These are phyloP conservation scores for Agelastica alni DNA, from an alignment of 2,888 invertebrate genomes.

Conservation along the genomic window DNA sequence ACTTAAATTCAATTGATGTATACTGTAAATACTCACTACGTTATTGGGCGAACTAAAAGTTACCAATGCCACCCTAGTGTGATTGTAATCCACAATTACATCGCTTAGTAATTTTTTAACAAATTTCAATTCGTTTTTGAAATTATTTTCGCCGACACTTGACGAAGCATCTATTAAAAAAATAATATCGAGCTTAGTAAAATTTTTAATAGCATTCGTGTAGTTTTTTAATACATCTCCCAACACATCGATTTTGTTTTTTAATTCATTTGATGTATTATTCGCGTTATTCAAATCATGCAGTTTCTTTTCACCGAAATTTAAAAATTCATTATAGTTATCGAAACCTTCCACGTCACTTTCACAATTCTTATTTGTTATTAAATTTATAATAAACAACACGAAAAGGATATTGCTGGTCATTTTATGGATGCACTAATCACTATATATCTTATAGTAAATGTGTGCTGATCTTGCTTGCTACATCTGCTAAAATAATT, in stretches of 20 bases:
- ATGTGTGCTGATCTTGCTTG: background rate
- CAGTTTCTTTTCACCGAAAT: slow-evolving; percentile 52
- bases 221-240: slow-evolving; percentile 62
- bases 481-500: background rate
- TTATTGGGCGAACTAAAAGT: slow-evolving; percentile 66
- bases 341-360: background rate
- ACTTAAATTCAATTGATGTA: too few species aligned
- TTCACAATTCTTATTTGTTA: slow-evolving; percentile 3
- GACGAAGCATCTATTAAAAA: slow-evolving; percentile 73
- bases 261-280: slow-evolving; percentile 54
- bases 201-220: slow-evolving; percentile 58
- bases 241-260: slow-evolving; percentile 61
- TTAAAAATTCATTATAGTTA: slow-evolving; percentile 49
- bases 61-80: slow-evolving; percentile 67
- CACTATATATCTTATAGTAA: background rate
- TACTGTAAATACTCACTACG: slow-evolving; percentile 58
- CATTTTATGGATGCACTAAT: slow-evolving; percentile 1
- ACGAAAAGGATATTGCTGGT: background rate
- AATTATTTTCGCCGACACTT: slow-evolving; percentile 68
- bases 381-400: background rate
- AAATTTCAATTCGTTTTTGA: slow-evolving; percentile 69
- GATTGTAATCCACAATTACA: slow-evolving; percentile 66
- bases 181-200: slow-evolving; percentile 61
- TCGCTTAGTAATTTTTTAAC: slow-evolving; percentile 69
- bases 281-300: slow-evolving; percentile 40